Conservation (phyloP, 2,113 vertebrate species). For the Rhegmatorhina hoffmannsi region DNA sequence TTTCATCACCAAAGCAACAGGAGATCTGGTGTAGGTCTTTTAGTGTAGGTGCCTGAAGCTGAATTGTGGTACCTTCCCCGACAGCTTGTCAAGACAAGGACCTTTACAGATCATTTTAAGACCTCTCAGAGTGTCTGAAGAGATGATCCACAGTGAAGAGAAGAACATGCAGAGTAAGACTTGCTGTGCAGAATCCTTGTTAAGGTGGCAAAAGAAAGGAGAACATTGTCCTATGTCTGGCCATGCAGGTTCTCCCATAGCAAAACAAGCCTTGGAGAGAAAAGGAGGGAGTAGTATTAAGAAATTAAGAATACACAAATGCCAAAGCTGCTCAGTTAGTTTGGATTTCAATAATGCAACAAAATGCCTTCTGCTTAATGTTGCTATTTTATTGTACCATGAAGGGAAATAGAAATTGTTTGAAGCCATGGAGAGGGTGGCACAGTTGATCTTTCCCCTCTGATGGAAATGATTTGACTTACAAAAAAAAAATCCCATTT, state of each 20-base stretch:
- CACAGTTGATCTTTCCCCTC: neutral
- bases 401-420: neutral
- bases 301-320: neutral
- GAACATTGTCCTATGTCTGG: rapidly evolving
- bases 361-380: neutral
- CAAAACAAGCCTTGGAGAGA: neutral
- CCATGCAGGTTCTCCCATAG: rapidly evolving
- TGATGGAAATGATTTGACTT: neutral
- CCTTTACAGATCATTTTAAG: neutral
- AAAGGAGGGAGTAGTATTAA: neutral
- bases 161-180: neutral
- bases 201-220: neutral
- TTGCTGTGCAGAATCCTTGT: neutral
- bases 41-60: neutral
- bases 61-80: neutral
- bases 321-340: neutral
- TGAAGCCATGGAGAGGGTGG: neutral
- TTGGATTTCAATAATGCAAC: neutral
- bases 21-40: neutral
- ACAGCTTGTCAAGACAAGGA: neutral
- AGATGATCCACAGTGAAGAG: neutral
- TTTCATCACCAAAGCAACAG: no score
- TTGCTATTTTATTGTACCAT: neutral
- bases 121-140: neutral
- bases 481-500: neutral